Conservation (phyloP, 2,888 invertebrate genomes). For the Drosophila macrothrix region DNA sequence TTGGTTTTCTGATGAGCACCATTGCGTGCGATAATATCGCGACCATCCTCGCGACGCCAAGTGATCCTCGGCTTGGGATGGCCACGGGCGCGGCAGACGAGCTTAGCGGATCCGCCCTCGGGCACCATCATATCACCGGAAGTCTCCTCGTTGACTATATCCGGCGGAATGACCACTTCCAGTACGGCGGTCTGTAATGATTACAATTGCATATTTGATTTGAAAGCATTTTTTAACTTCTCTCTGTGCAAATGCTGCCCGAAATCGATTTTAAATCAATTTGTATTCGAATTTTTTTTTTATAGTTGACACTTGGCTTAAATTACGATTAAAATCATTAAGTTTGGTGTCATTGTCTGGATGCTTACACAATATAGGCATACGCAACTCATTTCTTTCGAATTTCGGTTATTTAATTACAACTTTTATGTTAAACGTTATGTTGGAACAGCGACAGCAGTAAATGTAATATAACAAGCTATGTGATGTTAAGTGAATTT, state of each 20-base stretch:
- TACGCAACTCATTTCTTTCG: neutral
- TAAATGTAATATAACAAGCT: constrained; percentile 29
- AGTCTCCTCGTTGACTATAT: constrained; percentile 95
- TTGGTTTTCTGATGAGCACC: constrained; percentile 90
- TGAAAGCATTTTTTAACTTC: neutral
- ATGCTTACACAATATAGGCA: neutral
- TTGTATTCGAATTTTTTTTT: neutral
- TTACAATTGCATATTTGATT: neutral
- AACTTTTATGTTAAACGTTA: neutral
- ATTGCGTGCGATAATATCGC: constrained; percentile 91
- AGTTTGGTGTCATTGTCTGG: neutral
- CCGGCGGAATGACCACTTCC: constrained; percentile 96
- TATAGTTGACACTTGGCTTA: neutral
- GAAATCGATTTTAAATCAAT: neutral
- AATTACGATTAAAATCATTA: neutral
- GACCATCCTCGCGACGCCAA: constrained; percentile 95
- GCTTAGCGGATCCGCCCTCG: constrained; percentile 95
- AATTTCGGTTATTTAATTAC: constrained; percentile 1
- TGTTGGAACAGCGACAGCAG: neutral
- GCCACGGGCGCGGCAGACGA: constrained; percentile 94
- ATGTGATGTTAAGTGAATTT: constrained; percentile 52
- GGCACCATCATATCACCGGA: constrained; percentile 97
- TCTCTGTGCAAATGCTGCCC: neutral
- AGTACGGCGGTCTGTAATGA: constrained; percentile 90
- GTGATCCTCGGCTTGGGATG: constrained; percentile 93